Evolutionary conservation across 2,113 vertebrate species (phyloP), one percentile per base, ranked within the genome.

Genomic region (Limanda limanda): DNA sequence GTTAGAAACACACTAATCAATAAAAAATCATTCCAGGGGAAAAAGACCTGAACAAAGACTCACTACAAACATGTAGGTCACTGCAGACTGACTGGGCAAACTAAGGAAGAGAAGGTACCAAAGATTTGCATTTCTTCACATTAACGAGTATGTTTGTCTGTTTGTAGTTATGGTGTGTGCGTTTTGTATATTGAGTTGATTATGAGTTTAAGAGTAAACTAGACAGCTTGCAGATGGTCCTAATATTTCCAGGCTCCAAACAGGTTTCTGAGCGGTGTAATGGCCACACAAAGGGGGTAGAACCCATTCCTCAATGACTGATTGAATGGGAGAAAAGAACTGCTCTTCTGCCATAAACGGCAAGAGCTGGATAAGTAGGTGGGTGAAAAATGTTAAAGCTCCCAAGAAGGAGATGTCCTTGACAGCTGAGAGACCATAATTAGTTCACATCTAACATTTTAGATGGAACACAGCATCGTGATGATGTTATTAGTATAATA

Each of bases 171-270:
- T 12, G 14, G 17, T 5, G 23, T 62, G 35, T 71, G 35, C 35
- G 25, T 60, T 73, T 24, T 61, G 13, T 47, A 12, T 8, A 57
- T 59, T 27, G n/a, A 20, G 35, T 25, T 66, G 20, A 73, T 56
- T 25, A 60, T 56, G 37, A 60, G n/a, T 24, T 8, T 13, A 35
- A 25, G 6, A 54, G 13, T 63, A 20, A 11, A 25, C n/a, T 23
- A 21, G 9, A 35, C 42, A 1, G 57, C 0, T 51, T 70, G 48
- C 62, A 77, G 52, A 86, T 82, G 75, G 69, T 65, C 12, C 68
- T 58, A 74, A 87, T 86, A 83, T 82, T 85, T 88, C 86, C 86
- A 92, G 88, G 86, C 89, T 88, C 86, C 85, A 69, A 13, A 47
- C 5, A 1, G 1, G 18, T 23, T 51, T 71, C 15, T 18, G 8